Conservation (phyloP, 2,113 vertebrate genomes). For the Sorex araneus region DNA sequence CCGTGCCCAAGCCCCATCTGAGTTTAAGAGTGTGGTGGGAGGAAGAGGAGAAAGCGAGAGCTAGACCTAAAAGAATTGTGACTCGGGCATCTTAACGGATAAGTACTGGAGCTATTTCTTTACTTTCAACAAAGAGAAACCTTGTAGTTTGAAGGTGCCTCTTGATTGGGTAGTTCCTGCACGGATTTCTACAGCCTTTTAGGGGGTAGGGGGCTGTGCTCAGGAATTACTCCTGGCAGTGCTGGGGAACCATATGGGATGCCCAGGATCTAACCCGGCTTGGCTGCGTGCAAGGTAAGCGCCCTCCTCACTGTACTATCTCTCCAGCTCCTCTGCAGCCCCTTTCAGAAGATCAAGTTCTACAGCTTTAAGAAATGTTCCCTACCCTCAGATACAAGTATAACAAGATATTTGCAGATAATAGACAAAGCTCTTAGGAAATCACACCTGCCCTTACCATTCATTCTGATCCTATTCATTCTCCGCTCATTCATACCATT, state of each 20-base stretch:
- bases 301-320: too few relatives aligned
- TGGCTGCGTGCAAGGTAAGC: too few relatives aligned
- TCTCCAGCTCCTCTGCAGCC: too few relatives aligned
- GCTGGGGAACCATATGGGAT: too few relatives aligned
- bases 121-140: neutral
- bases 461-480: neutral
- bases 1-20: neutral
- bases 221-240: too few relatives aligned
- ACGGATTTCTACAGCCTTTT: neutral
- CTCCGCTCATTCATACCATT: neutral
- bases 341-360: too few relatives aligned
- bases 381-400: neutral
- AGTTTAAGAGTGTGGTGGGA: neutral
- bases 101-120: too few relatives aligned
- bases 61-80: neutral
- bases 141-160: neutral
- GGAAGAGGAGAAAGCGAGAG: neutral
- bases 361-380: neutral
- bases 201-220: too few relatives aligned
- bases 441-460: neutral
- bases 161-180: neutral
- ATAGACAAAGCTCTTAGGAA: neutral
- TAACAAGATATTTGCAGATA: neutral
- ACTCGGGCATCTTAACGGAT: too few relatives aligned
- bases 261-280: too few relatives aligned